phyloP scores from a whole-genome alignment of 2,888 invertebrate species.

The Alitta virens region DNA sequence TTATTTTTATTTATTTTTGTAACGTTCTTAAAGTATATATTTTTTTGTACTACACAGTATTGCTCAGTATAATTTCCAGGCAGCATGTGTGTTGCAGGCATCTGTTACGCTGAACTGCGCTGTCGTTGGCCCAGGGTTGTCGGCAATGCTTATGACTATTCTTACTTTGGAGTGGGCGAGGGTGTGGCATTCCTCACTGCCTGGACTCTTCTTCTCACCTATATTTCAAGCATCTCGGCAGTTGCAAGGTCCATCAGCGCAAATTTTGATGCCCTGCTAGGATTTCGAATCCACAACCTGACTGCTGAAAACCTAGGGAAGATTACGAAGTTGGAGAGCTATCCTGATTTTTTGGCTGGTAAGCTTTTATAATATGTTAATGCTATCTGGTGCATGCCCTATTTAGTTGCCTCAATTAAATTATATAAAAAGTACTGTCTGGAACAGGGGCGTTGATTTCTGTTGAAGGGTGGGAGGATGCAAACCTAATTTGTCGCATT shows the following conservation, averaged over 20 bases:
- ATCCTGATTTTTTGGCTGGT: not conserved
- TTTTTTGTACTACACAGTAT: too few relatives aligned
- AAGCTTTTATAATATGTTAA: not conserved
- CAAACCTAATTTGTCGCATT: too few relatives aligned
- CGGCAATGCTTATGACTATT: conserved; percentile 11
- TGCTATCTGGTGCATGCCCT: not conserved
- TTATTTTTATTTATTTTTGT: too few relatives aligned
- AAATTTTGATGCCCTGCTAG: not conserved
- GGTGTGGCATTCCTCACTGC: conserved; percentile 4
- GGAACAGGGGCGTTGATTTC: too few relatives aligned
- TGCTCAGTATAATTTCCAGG: too few relatives aligned
- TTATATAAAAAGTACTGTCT: too few relatives aligned
- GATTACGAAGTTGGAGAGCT: not conserved
- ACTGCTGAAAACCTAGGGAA: not conserved
- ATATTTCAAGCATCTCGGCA: not conserved
- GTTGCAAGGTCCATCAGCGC: not conserved
- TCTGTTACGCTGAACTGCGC: conserved; percentile 13
- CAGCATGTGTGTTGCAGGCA: conserved; percentile 13
- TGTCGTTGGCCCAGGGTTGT: conserved; percentile 7
- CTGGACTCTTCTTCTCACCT: not conserved
- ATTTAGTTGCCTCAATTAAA: too few relatives aligned
- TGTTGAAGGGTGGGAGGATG: too few relatives aligned
- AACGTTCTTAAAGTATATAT: too few relatives aligned
- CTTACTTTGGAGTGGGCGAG: conserved; percentile 10
- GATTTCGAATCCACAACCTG: not conserved